Conservation (phyloP, 2,888 invertebrate genomes). For the Agrotis puta region DNA sequence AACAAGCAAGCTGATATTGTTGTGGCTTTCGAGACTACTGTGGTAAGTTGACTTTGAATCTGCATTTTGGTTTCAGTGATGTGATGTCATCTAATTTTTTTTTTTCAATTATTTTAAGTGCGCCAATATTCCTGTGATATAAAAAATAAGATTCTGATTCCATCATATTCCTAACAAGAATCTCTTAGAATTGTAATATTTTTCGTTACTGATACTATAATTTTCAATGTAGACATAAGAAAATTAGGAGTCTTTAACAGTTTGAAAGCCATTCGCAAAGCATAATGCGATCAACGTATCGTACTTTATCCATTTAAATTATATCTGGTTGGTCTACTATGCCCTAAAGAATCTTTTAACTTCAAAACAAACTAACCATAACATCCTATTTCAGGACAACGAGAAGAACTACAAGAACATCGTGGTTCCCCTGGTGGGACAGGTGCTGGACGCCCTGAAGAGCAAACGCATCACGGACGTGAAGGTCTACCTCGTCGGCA, state of each 20-base stretch:
- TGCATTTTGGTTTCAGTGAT: neutral
- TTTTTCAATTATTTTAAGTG: too few species aligned
- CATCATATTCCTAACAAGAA: too few species aligned
- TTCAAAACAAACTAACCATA: neutral
- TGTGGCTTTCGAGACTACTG: constrained; percentile 93
- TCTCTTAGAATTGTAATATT: too few species aligned
- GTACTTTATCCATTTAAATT: too few species aligned
- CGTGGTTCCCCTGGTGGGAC: constrained; percentile 91
- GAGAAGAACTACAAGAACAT: constrained; percentile 92
- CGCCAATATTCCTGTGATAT: too few species aligned
- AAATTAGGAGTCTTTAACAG: neutral
- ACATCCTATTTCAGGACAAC: constrained; percentile 85
- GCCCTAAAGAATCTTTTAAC: neutral
- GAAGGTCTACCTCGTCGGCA: constrained; percentile 89
- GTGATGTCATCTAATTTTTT: too few species aligned
- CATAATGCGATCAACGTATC: too few species aligned
- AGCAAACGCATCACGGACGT: constrained; percentile 87
- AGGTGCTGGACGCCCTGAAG: constrained; percentile 91
- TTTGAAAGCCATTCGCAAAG: neutral
- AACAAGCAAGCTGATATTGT: constrained; percentile 95
- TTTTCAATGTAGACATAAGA: neutral
- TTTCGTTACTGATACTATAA: too few species aligned
- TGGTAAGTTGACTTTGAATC: constrained; percentile 6
- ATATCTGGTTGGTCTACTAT: too few species aligned
- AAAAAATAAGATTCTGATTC: too few species aligned